phyloP scores from a whole-genome alignment of 2,113 vertebrate species.

The Craseonycteris thonglongyai region DNA sequence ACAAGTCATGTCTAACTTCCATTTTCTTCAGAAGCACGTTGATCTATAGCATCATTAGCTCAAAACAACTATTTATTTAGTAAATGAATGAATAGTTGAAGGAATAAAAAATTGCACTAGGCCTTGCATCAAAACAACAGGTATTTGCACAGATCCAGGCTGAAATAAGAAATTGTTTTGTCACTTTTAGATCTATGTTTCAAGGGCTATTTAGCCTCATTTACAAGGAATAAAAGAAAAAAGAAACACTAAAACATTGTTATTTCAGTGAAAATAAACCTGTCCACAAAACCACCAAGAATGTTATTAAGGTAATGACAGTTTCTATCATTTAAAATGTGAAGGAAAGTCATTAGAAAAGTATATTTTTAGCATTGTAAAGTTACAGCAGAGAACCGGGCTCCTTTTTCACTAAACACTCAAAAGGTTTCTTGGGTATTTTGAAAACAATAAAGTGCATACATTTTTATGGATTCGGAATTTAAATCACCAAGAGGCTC shows the following conservation, averaged over 20 bases:
- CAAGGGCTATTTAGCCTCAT: not conserved
- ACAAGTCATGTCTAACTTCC: not conserved
- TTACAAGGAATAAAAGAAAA: not conserved
- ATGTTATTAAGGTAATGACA: not conserved
- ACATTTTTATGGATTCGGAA: not conserved
- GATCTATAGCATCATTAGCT: not conserved
- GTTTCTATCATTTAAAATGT: not conserved
- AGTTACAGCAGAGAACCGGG: not conserved
- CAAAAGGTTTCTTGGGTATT: not conserved
- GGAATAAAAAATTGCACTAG: not conserved
- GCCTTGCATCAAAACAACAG: not conserved
- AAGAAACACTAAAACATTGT: not conserved
- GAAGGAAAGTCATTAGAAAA: not conserved
- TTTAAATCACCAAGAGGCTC: not conserved
- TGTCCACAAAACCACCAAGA: not conserved
- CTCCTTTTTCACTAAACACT: not conserved
- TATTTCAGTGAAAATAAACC: not conserved
- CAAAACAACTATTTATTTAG: not conserved
- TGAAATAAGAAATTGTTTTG: conserved; percentile 28
- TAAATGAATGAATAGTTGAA: not conserved
- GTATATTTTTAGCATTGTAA: not conserved
- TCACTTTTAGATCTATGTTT: not conserved
- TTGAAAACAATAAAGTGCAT: not conserved
- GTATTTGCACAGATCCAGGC: not conserved
- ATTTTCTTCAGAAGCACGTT: not conserved